Evolutionary conservation across 1,140 invertebrate species (phyloP).

Genomic region (Hyposmocoma kahamanoa): DNA sequence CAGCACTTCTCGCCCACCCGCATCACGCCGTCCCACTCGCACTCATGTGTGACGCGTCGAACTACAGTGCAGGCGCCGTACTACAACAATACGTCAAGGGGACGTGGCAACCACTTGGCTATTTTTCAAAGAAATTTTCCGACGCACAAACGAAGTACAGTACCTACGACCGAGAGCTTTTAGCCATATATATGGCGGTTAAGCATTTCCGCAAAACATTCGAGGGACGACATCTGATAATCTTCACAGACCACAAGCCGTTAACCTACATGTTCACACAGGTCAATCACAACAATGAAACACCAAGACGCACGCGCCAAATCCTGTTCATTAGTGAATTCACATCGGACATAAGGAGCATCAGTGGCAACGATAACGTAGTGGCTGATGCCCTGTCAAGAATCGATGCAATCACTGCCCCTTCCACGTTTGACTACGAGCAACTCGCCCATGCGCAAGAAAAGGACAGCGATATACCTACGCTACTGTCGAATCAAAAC

Average conservation of each 20-base stretch:
- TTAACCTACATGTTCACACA: conserved; percentile 25
- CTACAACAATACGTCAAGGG: no score
- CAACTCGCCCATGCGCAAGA: neutral
- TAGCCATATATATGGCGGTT: conserved; percentile 29
- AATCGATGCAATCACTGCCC: neutral
- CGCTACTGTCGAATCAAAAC: conserved; percentile 23
- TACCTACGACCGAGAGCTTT: conserved; percentile 30
- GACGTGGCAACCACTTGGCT: no score
- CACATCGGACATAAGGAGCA: conserved; percentile 1
- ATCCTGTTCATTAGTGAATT: conserved; percentile 3
- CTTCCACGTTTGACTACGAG: conserved; percentile 8
- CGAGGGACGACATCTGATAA: conserved; percentile 22
- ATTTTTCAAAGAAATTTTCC: no score
- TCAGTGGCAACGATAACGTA: neutral
- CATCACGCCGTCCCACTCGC: conserved; percentile 32
- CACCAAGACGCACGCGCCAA: neutral
- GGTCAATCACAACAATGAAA: neutral
- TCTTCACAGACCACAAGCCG: conserved; percentile 46
- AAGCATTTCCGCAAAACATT: conserved; percentile 25
- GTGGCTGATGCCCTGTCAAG: conserved; percentile 27
- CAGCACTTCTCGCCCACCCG: conserved; percentile 1
- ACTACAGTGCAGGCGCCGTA: no score
- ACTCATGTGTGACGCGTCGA: no score
- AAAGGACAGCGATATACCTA: neutral
- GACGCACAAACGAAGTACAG: no score